Evolutionary conservation across 2,113 vertebrate species (phyloP), one percentile per base, ranked within the genome.

Genomic region (Lepisosteus osseus): DNA sequence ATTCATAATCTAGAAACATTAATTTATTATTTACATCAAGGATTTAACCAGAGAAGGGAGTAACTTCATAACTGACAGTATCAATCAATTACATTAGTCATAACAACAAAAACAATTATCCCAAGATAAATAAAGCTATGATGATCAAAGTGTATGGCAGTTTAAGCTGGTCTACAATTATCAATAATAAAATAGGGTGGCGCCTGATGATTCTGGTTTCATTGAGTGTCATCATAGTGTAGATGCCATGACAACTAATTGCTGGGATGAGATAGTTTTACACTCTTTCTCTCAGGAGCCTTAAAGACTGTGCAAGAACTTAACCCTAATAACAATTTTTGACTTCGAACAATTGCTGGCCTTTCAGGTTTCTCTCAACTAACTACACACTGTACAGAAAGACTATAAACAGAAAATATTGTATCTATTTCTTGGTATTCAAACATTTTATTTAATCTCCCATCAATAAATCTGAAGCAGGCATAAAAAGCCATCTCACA

Each of bases 91-190:
- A 73, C 79, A 85, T 84, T 84, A 84, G 76, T 80, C 73, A 74
- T 77, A 62, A 76, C 78, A 70, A 79, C 84, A 75, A 85, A 86
- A 76, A 80, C 80, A 83, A 86, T 85, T 82, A 86, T 86, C 83
- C 7, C 68, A 76, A 71, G 73, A 76, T 82, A 86, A 86, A 90
- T 78, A 86, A 73, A 73, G 73, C 72, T 55, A 73, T 47, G 72
- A 13, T 75, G 79, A 83, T 85, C 85, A 81, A 76, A 3, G 55
- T 76, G 40, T 67, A 85, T 75, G 75, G 82, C 76, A 13, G 77
- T 73, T 47, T 83, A 85, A 88, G 9, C 84, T 82, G 85, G 81
- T 81, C 65, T 78, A 64, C 73, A 79, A 81, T 86, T 83, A 86
- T 87, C 84, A 82, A 86, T 86, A 81, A 86, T 82, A 69, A 73